phyloP scores from a whole-genome alignment of 2,113 vertebrate species.

The Thalassarche chlororhynchos region DNA sequence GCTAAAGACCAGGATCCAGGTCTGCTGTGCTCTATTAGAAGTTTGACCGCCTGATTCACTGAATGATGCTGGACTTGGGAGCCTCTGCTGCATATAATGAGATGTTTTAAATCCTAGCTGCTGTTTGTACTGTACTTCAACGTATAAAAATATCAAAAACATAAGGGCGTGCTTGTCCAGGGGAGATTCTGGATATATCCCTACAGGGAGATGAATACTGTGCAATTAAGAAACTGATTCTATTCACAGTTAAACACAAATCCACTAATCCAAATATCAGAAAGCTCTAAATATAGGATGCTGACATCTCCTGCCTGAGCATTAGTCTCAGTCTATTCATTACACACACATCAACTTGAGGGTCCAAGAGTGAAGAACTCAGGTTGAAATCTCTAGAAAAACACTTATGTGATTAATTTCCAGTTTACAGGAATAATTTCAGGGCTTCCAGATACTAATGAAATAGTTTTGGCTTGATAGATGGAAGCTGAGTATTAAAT shows the following conservation, averaged over 20 bases:
- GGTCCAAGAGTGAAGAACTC: background rate
- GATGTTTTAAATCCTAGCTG: background rate
- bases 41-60: background rate
- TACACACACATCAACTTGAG: background rate
- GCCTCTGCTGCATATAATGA: background rate
- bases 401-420: background rate
- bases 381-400: background rate
- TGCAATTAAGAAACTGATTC: background rate
- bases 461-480: background rate
- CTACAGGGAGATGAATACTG: background rate
- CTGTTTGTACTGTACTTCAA: background rate
- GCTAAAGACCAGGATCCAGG: background rate
- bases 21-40: background rate
- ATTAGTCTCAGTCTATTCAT: background rate
- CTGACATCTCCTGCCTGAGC: background rate
- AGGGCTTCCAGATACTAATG: background rate
- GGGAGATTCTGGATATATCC: background rate
- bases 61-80: background rate
- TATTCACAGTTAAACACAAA: background rate
- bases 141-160: background rate
- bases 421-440: background rate
- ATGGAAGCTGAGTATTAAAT: background rate
- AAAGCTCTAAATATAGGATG: background rate
- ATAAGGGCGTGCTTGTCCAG: background rate
- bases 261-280: background rate